phyloP scores from a whole-genome alignment of 2,113 vertebrate species.

The Leptocoma aspasia region DNA sequence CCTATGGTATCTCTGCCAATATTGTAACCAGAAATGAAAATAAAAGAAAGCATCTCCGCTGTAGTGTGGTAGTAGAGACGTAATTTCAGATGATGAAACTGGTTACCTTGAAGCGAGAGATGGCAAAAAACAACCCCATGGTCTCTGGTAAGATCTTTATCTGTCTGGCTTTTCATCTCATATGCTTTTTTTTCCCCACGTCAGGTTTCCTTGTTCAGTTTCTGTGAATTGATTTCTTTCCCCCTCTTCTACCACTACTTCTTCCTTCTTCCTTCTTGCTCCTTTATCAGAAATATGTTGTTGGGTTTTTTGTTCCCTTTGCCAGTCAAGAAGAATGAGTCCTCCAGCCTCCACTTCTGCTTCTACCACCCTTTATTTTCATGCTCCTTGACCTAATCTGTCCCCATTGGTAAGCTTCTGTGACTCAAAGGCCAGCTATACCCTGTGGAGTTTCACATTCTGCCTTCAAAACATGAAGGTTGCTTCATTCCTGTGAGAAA shows the following conservation, averaged over 20 bases:
- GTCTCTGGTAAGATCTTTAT: background rate
- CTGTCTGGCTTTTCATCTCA: background rate
- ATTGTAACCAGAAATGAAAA: background rate
- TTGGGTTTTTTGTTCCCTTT: background rate
- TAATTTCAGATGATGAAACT: background rate
- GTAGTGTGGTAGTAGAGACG: background rate
- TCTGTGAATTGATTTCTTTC: background rate
- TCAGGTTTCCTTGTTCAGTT: background rate
- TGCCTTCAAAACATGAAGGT: background rate
- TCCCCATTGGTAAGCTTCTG: background rate
- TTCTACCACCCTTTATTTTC: background rate
- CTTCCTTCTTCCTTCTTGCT: background rate
- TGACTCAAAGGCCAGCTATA: constrained; percentile 30
- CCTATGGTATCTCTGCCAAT: background rate
- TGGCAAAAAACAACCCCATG: background rate
- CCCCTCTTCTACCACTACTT: background rate
- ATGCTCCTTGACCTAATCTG: constrained; percentile 48
- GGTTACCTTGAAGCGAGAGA: background rate
- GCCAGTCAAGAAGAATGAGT: background rate
- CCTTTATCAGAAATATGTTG: background rate
- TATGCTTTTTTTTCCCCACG: rapidly evolving
- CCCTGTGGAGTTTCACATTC: constrained; percentile 21
- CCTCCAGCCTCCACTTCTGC: background rate
- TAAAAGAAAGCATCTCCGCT: background rate
- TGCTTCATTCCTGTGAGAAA: constrained; percentile 15